These are phyloP conservation scores for Podabrus alpinus DNA, from an alignment of 2,888 invertebrate genomes.

Conservation along the genomic window DNA sequence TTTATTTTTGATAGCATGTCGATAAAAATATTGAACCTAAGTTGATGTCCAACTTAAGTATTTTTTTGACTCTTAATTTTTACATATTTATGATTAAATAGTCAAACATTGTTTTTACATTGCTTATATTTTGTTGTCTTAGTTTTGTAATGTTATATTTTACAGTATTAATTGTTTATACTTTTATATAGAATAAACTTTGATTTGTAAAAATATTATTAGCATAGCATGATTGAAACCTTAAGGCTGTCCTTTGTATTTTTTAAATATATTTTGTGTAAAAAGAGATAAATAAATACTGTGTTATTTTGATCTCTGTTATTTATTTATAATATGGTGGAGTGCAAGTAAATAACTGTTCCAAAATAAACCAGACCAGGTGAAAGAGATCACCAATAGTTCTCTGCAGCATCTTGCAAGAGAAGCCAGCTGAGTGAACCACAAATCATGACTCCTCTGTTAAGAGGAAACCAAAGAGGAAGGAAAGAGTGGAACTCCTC, in stretches of 20 bases:
- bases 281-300: neutral
- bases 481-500: too few relatives aligned
- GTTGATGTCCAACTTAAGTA: neutral
- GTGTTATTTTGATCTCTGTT: neutral
- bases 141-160: neutral
- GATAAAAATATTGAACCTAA: neutral
- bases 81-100: neutral
- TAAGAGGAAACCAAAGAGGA: too few relatives aligned
- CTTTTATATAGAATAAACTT: neutral
- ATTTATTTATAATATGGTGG: neutral
- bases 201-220: neutral
- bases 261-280: neutral
- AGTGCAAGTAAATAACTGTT: too few relatives aligned
- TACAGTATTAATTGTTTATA: neutral
- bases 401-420: too few relatives aligned
- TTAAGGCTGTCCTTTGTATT: neutral
- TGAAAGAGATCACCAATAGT: too few relatives aligned
- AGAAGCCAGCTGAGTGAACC: too few relatives aligned
- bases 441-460: too few relatives aligned
- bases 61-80: neutral
- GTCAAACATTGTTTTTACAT: neutral
- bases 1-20: neutral
- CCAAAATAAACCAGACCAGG: too few relatives aligned
- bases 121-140: neutral
- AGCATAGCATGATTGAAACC: neutral